These are phyloP conservation scores for Gryllus bimaculatus DNA, from an alignment of 1,140 invertebrate genomes.

Conservation along the genomic window DNA sequence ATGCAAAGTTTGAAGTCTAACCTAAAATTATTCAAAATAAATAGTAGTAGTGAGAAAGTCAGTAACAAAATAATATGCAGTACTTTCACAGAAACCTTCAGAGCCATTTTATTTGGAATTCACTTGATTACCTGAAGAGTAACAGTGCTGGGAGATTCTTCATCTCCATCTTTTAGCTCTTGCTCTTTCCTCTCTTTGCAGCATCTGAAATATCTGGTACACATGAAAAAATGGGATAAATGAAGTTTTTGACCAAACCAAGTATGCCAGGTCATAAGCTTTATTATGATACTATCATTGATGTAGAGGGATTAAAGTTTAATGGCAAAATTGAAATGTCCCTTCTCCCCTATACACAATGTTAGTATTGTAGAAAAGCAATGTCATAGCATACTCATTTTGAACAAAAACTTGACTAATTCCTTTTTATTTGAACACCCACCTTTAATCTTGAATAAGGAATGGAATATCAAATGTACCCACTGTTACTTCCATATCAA, in stretches of 20 bases:
- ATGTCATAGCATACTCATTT: too few species aligned
- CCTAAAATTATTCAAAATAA: constrained; percentile 43
- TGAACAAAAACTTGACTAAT: too few species aligned
- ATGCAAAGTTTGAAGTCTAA: constrained; percentile 90
- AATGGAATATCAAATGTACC: constrained; percentile 99
- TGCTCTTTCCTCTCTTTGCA: constrained; percentile 99
- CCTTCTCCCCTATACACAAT: too few species aligned
- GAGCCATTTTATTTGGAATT: neutral
- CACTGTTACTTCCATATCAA: constrained; percentile 98
- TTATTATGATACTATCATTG: too few species aligned
- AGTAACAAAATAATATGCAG: neutral
- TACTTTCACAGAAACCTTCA: neutral
- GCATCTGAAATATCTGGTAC: constrained; percentile 89
- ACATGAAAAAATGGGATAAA: too few species aligned
- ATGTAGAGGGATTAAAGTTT: too few species aligned
- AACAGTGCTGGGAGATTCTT: constrained; percentile 60
- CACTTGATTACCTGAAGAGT: constrained; percentile 56
- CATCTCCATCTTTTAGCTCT: constrained; percentile 71
- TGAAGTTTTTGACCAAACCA: too few species aligned
- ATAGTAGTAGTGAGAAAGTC: too few species aligned
- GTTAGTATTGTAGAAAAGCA: too few species aligned
- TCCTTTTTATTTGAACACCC: too few species aligned
- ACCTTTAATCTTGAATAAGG: constrained; percentile 99
- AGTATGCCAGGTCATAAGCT: too few species aligned
- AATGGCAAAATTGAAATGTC: too few species aligned